Percentiles rank a stretch among this genome's conserved stretches.
Evolutionary conservation across 2,113 vertebrate species (phyloP).

Genomic region (Larimichthys crocea): DNA sequence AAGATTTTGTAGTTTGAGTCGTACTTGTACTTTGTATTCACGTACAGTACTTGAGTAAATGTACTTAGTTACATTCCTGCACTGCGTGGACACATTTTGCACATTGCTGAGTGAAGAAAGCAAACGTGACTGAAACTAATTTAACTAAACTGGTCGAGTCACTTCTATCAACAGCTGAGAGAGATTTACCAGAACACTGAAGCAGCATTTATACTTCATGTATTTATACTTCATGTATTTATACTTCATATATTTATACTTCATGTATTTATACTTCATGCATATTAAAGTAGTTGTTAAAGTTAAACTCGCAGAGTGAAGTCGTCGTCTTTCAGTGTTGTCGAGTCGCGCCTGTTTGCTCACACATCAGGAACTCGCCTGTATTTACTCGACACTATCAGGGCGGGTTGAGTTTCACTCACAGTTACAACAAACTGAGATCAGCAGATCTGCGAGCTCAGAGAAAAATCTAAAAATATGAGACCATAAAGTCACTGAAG

Average conservation of each 20-base stretch:
- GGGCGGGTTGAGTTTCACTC: conserved; percentile 73
- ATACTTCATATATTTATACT: no score
- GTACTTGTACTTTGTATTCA: neutral
- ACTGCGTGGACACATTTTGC: neutral
- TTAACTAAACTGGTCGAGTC: conserved; percentile 18
- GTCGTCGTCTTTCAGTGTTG: neutral
- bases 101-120: neutral
- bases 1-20: no score
- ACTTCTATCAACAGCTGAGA: neutral
- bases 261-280: no score
- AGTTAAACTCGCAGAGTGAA: neutral
- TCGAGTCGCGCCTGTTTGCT: conserved; percentile 1
- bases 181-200: neutral
- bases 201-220: no score
- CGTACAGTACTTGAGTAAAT: neutral
- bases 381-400: conserved; percentile 45
- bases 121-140: neutral
- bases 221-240: no score
- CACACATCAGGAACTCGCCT: conserved; percentile 8
- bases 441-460: no score
- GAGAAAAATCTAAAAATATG: no score
- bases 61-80: neutral
- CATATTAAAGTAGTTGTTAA: no score
- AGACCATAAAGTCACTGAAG: no score
- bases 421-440: conserved; percentile 54